Conservation (phyloP, 1,140 invertebrate species). For the Lordiphosa clarofinis region DNA sequence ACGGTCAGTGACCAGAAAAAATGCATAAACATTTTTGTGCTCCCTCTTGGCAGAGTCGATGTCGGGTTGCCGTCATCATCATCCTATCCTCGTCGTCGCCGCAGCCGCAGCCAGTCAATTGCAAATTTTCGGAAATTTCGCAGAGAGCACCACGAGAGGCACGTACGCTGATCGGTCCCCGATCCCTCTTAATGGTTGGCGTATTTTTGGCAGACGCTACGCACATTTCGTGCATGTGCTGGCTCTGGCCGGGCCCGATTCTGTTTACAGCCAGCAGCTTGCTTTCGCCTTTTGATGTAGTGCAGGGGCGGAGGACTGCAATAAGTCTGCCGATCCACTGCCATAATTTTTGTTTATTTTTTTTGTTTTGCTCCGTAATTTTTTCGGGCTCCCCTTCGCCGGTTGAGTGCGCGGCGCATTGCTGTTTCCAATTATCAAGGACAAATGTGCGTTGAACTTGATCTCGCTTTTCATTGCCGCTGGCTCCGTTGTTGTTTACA, state of each 20-base stretch:
- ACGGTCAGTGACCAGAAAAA: slow-evolving; percentile 77
- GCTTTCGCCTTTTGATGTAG: slow-evolving; percentile 29
- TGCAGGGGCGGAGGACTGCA: slow-evolving; percentile 30
- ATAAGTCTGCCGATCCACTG: slow-evolving; percentile 76
- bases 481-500: slow-evolving; percentile 43
- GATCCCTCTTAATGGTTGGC: slow-evolving; percentile 54
- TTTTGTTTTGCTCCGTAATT: slow-evolving; percentile 52
- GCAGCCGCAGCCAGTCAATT: slow-evolving; percentile 61
- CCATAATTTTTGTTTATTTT: slow-evolving; percentile 72
- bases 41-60: slow-evolving; percentile 18
- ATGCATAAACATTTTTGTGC: slow-evolving; percentile 76
- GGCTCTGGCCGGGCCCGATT: slow-evolving; percentile 5
- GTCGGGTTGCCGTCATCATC: slow-evolving; percentile 11
- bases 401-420: slow-evolving; percentile 13
- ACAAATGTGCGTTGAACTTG: slow-evolving; percentile 78
- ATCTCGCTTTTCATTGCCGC: slow-evolving; percentile 65
- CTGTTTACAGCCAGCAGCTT: slow-evolving; percentile 37
- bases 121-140: slow-evolving; percentile 75
- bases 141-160: slow-evolving; percentile 30
- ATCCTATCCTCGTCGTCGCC: no score
- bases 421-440: slow-evolving; percentile 69
- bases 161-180: slow-evolving; percentile 31
- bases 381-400: slow-evolving; percentile 59
- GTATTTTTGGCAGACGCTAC: slow-evolving; percentile 76
- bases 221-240: slow-evolving; percentile 65